A percentile compares a stretch with the other conserved stretches of the same genome.
These are phyloP conservation scores for Hippopotamyrus pictus DNA, from an alignment of 2,797 vertebrate species.

Conservation along the genomic window DNA sequence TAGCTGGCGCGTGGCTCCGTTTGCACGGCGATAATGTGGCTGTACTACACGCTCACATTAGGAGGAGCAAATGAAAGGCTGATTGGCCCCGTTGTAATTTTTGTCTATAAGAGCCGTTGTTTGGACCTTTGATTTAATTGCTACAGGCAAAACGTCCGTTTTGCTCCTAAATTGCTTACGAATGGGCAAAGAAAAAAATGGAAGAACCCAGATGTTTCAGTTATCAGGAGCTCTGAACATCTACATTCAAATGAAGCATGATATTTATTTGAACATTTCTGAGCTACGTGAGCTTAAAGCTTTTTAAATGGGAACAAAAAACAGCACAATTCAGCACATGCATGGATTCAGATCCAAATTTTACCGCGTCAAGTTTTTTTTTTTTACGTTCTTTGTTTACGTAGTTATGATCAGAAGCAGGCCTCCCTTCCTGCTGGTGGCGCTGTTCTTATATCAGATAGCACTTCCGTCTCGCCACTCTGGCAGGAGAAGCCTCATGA, in stretches of 20 bases:
- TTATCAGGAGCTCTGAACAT: not conserved
- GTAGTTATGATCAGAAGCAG: not conserved
- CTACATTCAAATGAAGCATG: not conserved
- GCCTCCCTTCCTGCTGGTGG: not conserved
- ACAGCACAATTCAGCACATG: not conserved
- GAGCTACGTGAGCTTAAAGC: not conserved
- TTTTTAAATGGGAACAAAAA: not conserved
- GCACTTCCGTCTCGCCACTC: not conserved
- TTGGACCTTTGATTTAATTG: conserved; percentile 12
- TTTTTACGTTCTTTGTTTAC: not conserved
- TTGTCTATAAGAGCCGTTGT: not conserved
- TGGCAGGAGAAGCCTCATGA: not conserved
- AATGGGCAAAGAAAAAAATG: not conserved
- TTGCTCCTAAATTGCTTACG: not conserved
- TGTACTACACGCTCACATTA: not conserved
- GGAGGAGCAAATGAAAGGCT: conserved; percentile 20
- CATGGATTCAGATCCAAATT: not conserved
- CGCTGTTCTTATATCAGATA: not conserved
- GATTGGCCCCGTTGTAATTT: conserved; percentile 14
- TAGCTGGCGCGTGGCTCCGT: conserved; percentile 19
- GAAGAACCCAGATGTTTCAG: not conserved
- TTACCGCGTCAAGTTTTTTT: not conserved
- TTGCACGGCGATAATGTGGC: conserved; percentile 25
- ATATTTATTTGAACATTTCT: not conserved
- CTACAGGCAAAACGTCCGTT: conserved; percentile 3